A percentile compares a stretch with the other conserved stretches of the same genome.
Conservation (phyloP, 2,888 invertebrate genomes). For the Stegophylla sp. region DNA sequence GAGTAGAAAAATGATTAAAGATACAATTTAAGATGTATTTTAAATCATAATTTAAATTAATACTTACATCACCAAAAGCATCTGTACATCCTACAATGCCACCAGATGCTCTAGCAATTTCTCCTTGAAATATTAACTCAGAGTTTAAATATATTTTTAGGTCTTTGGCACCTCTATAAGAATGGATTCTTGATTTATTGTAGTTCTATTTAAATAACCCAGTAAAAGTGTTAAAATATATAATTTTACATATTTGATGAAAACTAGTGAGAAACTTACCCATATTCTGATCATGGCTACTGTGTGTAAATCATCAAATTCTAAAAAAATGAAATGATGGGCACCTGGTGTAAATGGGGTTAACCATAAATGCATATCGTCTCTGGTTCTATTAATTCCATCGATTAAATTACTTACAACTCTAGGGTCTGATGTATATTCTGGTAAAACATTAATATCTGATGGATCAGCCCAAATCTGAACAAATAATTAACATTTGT, state of each 20-base stretch:
- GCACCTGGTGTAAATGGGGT: slow-evolving; percentile 71
- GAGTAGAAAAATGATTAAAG: no score
- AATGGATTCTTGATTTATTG: slow-evolving; percentile 85
- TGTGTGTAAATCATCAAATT: slow-evolving; percentile 68
- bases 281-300: slow-evolving; percentile 75
- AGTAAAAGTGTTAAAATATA: background rate
- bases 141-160: slow-evolving; percentile 76
- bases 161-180: slow-evolving; percentile 77
- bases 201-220: slow-evolving; percentile 74
- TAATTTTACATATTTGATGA: slow-evolving; percentile 1
- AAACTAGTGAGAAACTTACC: slow-evolving; percentile 66
- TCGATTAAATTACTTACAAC: slow-evolving; percentile 73
- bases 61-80: slow-evolving; percentile 75
- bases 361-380: slow-evolving; percentile 81
- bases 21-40: no score
- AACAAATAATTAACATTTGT: slow-evolving; percentile 13
- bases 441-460: slow-evolving; percentile 73
- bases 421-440: slow-evolving; percentile 72
- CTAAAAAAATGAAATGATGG: slow-evolving; percentile 71
- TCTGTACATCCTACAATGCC: slow-evolving; percentile 74
- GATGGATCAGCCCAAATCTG: slow-evolving; percentile 69
- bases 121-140: slow-evolving; percentile 77
- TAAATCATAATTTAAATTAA: background rate
- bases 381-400: slow-evolving; percentile 76
- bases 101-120: slow-evolving; percentile 81